phyloP scores from a whole-genome alignment of 2,888 invertebrate species.

The Cryptocephalus primarius region DNA sequence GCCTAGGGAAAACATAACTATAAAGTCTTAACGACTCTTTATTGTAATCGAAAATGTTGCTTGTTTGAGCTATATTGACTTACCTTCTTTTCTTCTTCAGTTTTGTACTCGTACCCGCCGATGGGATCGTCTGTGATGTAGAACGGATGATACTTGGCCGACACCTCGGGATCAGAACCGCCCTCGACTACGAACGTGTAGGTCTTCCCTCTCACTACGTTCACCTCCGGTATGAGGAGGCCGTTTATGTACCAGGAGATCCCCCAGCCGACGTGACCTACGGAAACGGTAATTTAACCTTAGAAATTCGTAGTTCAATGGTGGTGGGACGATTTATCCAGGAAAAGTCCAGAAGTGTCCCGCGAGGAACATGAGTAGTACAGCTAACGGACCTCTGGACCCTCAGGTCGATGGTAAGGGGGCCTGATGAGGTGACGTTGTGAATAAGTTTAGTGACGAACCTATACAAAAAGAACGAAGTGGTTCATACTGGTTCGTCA shows the following conservation, averaged over 20 bases:
- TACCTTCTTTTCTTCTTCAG: constrained; percentile 69
- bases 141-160: constrained; percentile 85
- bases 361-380: no score
- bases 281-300: constrained; percentile 5
- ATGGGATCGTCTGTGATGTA: constrained; percentile 86
- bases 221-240: constrained; percentile 80
- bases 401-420: no score
- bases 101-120: constrained; percentile 82
- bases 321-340: no score
- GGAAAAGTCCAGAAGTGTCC: no score
- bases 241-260: constrained; percentile 93
- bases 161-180: constrained; percentile 63
- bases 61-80: constrained; percentile 18
- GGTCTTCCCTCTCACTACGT: constrained; percentile 74
- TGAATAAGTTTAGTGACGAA: no score
- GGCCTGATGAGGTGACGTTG: no score
- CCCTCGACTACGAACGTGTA: constrained; percentile 86
- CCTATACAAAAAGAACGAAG: no score
- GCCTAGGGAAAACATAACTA: constrained; percentile 42
- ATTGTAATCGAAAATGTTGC: no score
- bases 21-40: not conserved
- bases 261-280: constrained; percentile 90
- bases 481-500: no score
- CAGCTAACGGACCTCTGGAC: no score
- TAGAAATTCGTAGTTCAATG: no score